These are phyloP conservation scores for Podabrus alpinus DNA, from an alignment of 2,888 invertebrate species.

Conservation along the genomic window DNA sequence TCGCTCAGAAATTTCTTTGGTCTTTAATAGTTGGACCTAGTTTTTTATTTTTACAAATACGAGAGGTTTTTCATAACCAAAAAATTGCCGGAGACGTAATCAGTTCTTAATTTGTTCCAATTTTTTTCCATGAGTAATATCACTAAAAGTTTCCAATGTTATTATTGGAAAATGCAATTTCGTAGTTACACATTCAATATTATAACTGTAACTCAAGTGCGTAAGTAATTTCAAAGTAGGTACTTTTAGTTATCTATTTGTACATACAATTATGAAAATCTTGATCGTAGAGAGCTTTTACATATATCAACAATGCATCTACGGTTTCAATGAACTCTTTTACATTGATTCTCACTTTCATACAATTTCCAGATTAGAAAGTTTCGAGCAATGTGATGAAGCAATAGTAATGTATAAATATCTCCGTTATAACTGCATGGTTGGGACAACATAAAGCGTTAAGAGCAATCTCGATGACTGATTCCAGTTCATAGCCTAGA, in stretches of 20 bases:
- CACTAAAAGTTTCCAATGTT: too few relatives aligned
- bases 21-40: background rate
- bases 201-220: background rate
- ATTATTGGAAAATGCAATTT: background rate
- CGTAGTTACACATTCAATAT: background rate
- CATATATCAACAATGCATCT: background rate
- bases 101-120: too few relatives aligned
- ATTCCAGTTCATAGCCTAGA: slow-evolving; percentile 33
- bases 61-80: too few relatives aligned
- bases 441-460: slow-evolving; percentile 27
- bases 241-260: background rate
- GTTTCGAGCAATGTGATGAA: background rate
- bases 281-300: background rate
- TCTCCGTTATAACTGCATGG: background rate
- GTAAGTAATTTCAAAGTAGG: background rate
- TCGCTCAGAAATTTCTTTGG: background rate
- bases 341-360: background rate
- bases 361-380: background rate
- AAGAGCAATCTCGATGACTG: slow-evolving; percentile 22
- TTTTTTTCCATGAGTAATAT: too few relatives aligned
- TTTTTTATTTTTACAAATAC: too few relatives aligned
- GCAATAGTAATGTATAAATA: background rate
- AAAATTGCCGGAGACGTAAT: too few relatives aligned
- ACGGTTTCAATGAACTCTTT: background rate
- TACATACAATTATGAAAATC: background rate